Evolutionary conservation across 2,888 invertebrate genomes (phyloP), one percentile per base, ranked within the genome.

Genomic region (Teleogryllus oceanicus): DNA sequence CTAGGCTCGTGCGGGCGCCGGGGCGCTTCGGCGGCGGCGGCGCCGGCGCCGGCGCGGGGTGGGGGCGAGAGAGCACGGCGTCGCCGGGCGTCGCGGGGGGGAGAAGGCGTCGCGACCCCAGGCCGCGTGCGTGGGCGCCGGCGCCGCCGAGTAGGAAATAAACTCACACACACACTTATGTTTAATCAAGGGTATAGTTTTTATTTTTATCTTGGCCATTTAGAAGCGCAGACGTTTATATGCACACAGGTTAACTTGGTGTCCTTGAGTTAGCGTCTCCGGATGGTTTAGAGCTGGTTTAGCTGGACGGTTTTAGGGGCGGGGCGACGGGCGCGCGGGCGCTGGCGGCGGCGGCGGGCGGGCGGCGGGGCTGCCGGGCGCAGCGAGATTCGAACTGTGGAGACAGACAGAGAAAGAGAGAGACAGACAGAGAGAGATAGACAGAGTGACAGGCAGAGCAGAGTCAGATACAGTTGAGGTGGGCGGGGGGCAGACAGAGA

Each of bases 221-320:
- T 62, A 62, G 11, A 13, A 62, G 62, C 62, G 13, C 62, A 62
- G 62, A 18, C 62, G 13, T 62, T 62, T 62, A 37, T 37, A 62
- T 62, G 62, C 62, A 62, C 62, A 62, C 62, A 62, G 62, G 62
- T 62, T 62, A 62, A 62, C 62, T 62, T 13, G 62, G n/a, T n/a
- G 62, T 62, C 62, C 62, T 62, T n/a, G 62, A 62, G 62, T 62
- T 62, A 62, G 62, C 62, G 62, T 62, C 62, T 62, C 62, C 62
- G n/a, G 62, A n/a, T n/a, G 62, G 62, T 62, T 62, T 62, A 62
- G 62, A 62, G 62, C n/a, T 62, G 62, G n/a, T 62, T 62, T 62
- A 62, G 62, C 62, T n/a, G 62, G 62, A 62, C 62, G 62, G 62
- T 62, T 62, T 62, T 62, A 62, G 62, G 62, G 16, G 62, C 37